These are phyloP conservation scores for Nibea albiflora DNA, from an alignment of 2,113 vertebrate species.

Conservation along the genomic window DNA sequence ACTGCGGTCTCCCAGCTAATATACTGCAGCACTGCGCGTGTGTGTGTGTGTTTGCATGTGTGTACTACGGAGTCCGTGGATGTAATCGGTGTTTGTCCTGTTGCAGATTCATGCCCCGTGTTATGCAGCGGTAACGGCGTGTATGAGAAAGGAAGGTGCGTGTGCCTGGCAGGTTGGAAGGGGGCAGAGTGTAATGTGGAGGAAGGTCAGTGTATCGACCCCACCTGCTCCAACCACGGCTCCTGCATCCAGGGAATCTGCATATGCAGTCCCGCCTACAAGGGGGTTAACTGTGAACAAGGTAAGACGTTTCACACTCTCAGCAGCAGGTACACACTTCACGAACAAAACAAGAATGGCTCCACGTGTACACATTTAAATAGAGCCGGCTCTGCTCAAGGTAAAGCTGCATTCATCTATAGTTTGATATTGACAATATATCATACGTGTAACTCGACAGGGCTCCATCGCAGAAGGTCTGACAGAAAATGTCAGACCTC, in stretches of 20 bases:
- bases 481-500: background rate
- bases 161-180: constrained; percentile 94
- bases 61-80: constrained; percentile 22
- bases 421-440: constrained; percentile 1
- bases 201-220: constrained; percentile 96
- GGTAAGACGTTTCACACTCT: constrained; percentile 79
- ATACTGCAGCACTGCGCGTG: constrained; percentile 66
- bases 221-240: constrained; percentile 95
- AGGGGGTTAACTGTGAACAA: constrained; percentile 95
- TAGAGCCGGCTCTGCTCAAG: background rate
- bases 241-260: constrained; percentile 95
- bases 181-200: constrained; percentile 95
- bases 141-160: constrained; percentile 94
- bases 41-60: constrained; percentile 39
- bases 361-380: background rate
- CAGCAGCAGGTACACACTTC: background rate
- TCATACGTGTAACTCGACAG: constrained; percentile 14
- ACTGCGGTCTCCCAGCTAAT: constrained; percentile 74
- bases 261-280: constrained; percentile 94
- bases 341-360: background rate
- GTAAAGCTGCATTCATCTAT: constrained; percentile 1
- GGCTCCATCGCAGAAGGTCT: background rate
- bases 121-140: constrained; percentile 96
- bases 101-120: constrained; percentile 95
- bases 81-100: constrained; percentile 66